Base-by-base conservation (phyloP, 1,140 invertebrate genomes). In the Achatina immaculata region DNA sequence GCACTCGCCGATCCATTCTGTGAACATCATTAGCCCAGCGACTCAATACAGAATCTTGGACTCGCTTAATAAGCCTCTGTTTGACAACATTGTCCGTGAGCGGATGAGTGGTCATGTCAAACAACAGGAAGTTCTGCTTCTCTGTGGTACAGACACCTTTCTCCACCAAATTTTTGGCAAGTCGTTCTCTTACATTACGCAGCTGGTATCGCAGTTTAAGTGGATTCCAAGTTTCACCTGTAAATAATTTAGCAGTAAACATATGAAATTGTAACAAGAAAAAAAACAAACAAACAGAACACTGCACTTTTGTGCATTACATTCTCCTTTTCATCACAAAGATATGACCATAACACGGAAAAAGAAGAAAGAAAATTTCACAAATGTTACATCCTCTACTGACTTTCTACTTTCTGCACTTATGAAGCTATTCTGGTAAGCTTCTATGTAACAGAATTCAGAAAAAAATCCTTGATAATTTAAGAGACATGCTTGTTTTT, bases 81-180 rank as follows among this genome's bases (percentile, higher is more conserved):
- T 99, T 99, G n/a, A 97, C 95, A 83, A 95, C 94, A 92, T 96
- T 96, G 92, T 99, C 98, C 75, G 96, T 97, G 58, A 99, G 93
- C 48, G 99, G 99, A 94, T 99, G 99, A 85, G 98, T 99, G 38
- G 99, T 99, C 98, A 99, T 99, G 93, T 99, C 99, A 93, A 99
- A 99, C 31, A 99, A 92, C 84, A 99, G 93, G 92, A 99, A 99
- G 92, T 99, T 99, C 92, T 99, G 98, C 93, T 99, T 99, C 92
- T 99, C 99, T 75, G 99, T 99, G 71, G 98, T 99, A 82, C 99
- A 94, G n/a, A 99, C 97, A 84, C 99, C 98, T 92, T 99, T 99
- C 91, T 99, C 99, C 31, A 99, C 98, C 86, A 99, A 93, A 93
- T 99, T 99, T 92, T 99, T 99, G 19, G 99, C 99, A 88, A 99